Conservation (phyloP, 2,797 vertebrate species). For the Adrianichthys oophorus region DNA sequence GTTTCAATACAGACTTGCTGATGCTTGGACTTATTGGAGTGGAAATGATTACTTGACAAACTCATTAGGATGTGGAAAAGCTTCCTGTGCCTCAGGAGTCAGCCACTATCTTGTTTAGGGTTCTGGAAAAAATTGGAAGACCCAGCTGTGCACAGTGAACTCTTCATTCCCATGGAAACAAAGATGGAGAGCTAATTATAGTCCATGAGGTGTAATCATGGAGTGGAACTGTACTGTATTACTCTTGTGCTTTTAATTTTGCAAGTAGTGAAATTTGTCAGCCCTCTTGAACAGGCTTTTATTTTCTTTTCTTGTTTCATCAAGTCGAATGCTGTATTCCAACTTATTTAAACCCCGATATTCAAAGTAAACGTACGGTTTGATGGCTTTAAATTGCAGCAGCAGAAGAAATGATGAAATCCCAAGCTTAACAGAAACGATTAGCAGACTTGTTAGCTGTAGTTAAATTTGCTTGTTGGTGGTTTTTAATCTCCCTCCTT, state of each 20-base stretch:
- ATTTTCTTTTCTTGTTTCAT: too few species aligned
- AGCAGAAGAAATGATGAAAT: too few species aligned
- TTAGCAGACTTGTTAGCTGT: too few species aligned
- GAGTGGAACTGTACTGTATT: slow-evolving; percentile 16
- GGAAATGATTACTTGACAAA: slow-evolving; percentile 67
- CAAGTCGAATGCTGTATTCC: too few species aligned
- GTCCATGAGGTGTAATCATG: slow-evolving; percentile 35
- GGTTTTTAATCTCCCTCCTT: too few species aligned
- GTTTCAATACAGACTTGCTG: slow-evolving; percentile 33
- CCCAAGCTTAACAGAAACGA: too few species aligned
- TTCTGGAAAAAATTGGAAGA: slow-evolving; percentile 60
- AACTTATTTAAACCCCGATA: too few species aligned
- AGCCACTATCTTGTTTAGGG: slow-evolving; percentile 33
- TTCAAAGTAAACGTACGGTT: too few species aligned
- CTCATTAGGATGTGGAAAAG: slow-evolving; percentile 56
- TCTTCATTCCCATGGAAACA: slow-evolving; percentile 73
- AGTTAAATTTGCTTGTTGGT: too few species aligned
- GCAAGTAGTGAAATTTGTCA: neutral
- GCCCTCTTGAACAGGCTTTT: slow-evolving; percentile 4
- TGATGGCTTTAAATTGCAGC: too few species aligned
- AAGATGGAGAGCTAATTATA: slow-evolving; percentile 60
- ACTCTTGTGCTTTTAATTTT: slow-evolving; percentile 28
- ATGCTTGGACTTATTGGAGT: slow-evolving; percentile 56
- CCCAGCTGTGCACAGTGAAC: slow-evolving; percentile 34
- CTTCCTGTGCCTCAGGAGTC: slow-evolving; percentile 35